Evolutionary conservation across 2,888 invertebrate species (phyloP).

Genomic region (Drosophila birchii): DNA sequence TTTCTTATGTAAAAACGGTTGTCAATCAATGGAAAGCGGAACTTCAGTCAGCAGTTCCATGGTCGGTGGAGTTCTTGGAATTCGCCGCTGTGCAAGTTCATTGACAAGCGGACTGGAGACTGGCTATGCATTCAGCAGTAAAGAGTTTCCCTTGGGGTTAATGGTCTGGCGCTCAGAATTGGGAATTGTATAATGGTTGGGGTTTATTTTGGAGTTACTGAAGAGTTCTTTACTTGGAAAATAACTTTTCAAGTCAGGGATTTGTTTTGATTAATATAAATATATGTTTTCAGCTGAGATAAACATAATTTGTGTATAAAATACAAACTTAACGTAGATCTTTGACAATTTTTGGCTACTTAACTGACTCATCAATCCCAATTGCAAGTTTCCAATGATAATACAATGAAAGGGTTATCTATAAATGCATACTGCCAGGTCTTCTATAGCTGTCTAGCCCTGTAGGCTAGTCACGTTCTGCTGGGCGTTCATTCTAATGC

Average conservation of each 20-base stretch:
- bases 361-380: neutral
- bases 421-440: neutral
- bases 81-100: slow-evolving; percentile 62
- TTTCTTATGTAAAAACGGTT: slow-evolving; percentile 9
- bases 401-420: neutral
- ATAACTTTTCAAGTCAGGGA: neutral
- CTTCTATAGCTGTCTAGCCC: neutral
- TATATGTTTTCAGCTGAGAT: neutral
- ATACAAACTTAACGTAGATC: neutral
- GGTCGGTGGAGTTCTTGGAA: slow-evolving; percentile 52
- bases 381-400: neutral
- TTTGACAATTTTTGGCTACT: too few species aligned
- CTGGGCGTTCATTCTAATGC: slow-evolving; percentile 60
- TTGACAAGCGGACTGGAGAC: slow-evolving; percentile 59
- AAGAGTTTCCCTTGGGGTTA: slow-evolving; percentile 31
- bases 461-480: slow-evolving; percentile 39
- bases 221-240: neutral
- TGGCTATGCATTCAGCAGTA: slow-evolving; percentile 27
- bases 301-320: neutral
- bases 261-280: neutral
- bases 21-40: slow-evolving; percentile 48
- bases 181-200: neutral
- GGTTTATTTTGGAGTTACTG: slow-evolving; percentile 6
- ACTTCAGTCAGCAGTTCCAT: slow-evolving; percentile 66
- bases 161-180: slow-evolving; percentile 30